Evolutionary conservation across 2,113 vertebrate genomes (phyloP).

Genomic region (Lasiurus cinereus): DNA sequence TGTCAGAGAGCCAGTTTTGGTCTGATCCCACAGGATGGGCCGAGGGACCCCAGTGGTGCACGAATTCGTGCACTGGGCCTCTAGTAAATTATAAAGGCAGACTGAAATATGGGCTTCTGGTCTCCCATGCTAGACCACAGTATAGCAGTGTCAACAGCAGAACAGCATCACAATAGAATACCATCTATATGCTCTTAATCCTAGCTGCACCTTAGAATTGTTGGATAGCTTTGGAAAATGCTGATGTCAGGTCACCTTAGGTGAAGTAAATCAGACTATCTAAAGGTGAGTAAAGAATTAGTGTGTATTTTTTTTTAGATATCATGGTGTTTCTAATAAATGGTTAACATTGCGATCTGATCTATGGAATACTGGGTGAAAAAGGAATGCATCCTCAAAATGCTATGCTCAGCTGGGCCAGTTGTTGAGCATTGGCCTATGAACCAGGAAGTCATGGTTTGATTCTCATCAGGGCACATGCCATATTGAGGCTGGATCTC

Average conservation of each 20-base stretch:
- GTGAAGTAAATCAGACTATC: background rate
- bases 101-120: background rate
- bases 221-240: background rate
- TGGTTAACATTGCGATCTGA: background rate
- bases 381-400: background rate
- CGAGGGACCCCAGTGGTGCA: too few relatives aligned
- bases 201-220: background rate
- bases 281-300: background rate
- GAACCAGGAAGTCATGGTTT: too few relatives aligned
- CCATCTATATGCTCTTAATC: background rate
- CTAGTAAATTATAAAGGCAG: background rate
- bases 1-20: too few relatives aligned
- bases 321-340: background rate
- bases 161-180: background rate
- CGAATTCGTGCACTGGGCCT: too few relatives aligned
- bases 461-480: too few relatives aligned
- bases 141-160: background rate
- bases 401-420: background rate
- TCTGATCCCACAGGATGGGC: too few relatives aligned
- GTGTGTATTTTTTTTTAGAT: background rate
- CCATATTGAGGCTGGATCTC: too few relatives aligned
- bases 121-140: background rate
- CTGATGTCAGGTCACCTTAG: background rate
- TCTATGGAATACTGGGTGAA: background rate
- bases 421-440: too few relatives aligned